Percentiles rank a stretch among this genome's conserved stretches.
These are phyloP conservation scores for Ophion costatus DNA, from an alignment of 2,888 invertebrate genomes.

Conservation along the genomic window DNA sequence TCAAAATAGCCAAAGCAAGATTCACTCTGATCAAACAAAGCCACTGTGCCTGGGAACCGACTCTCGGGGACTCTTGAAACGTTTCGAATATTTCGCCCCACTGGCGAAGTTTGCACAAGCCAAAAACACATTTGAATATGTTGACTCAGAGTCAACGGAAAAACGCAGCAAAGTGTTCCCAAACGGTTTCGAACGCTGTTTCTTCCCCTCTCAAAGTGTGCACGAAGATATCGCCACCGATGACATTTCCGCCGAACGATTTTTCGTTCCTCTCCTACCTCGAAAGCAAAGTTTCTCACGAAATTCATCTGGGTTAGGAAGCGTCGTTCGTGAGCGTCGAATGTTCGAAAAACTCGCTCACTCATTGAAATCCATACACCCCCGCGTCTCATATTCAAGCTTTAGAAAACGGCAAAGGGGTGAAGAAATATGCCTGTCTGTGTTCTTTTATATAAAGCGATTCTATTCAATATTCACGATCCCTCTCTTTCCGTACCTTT, in stretches of 20 bases:
- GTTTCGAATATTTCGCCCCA: slow-evolving; percentile 12
- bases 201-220: neutral
- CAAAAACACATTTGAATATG: slow-evolving; percentile 38
- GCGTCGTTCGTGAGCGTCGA: slow-evolving; percentile 56
- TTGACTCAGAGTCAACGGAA: slow-evolving; percentile 54
- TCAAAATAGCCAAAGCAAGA: neutral
- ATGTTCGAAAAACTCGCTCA: slow-evolving; percentile 58
- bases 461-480: slow-evolving; percentile 77
- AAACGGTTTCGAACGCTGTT: slow-evolving; percentile 24
- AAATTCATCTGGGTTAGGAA: slow-evolving; percentile 72
- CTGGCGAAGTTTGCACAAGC: slow-evolving; percentile 51
- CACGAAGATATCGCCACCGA: slow-evolving; percentile 22
- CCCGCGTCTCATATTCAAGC: slow-evolving; percentile 53
- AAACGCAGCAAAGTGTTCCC: slow-evolving; percentile 41
- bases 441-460: slow-evolving; percentile 62
- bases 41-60: neutral
- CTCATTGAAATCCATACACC: slow-evolving; percentile 52
- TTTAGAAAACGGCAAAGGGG: slow-evolving; percentile 62
- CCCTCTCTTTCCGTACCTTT: slow-evolving; percentile 66
- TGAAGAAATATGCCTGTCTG: slow-evolving; percentile 39
- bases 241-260: slow-evolving; percentile 53
- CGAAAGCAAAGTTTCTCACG: slow-evolving; percentile 72
- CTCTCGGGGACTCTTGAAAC: neutral
- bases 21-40: neutral
- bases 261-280: slow-evolving; percentile 45